Evolutionary conservation across 1,140 invertebrate species (phyloP), one percentile per base, ranked within the genome.

Genomic region (Drosophila sp.): DNA sequence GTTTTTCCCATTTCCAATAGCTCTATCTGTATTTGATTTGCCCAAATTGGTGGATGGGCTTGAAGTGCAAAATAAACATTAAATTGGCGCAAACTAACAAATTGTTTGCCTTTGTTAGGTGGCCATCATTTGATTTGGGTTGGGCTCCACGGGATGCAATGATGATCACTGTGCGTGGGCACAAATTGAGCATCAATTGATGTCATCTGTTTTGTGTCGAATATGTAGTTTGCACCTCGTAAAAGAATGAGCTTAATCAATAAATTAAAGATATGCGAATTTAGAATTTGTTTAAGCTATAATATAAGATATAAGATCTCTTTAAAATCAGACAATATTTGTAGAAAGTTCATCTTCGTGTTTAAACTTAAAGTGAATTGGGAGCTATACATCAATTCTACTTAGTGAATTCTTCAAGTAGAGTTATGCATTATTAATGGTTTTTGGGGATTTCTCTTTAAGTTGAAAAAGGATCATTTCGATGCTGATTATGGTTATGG

Each of bases 1-100:
- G 75, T 78, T 51, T 58, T 73, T 62, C 21, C 29, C 21, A 25
- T 53, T 57, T 32, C 32, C 46, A 38, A 53, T 58, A 40, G 62
- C 45, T 66, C 62, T 57, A 54, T 78, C 58, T 87, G 51, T 87
- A 61, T 89, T 79, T 66, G 83, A 72, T 82, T 76, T 87, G 56
- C 56, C 78, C 82, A 64, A 86, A 80, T 62, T 64, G 65, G 70
- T 53, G n/a, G 41, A 56, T 58, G 71, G 54, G 59, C 36, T 58
- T 54, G 67, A 86, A 87, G 82, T 87, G 82, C 82, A 87, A 87
- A 87, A 75, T 87, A 69, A 87, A 87, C 83, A 87, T 89, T 79
- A 89, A 87, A 89, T 89, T 87, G 83, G 83, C 83, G 82, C 78
- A 87, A 87, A 82, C 83, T 87, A 82, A 87, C 82, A 86, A 86